A percentile compares a stretch with the other conserved stretches of the same genome.
Conservation (phyloP, 2,888 invertebrate genomes). For the Nomada hirtipes region DNA sequence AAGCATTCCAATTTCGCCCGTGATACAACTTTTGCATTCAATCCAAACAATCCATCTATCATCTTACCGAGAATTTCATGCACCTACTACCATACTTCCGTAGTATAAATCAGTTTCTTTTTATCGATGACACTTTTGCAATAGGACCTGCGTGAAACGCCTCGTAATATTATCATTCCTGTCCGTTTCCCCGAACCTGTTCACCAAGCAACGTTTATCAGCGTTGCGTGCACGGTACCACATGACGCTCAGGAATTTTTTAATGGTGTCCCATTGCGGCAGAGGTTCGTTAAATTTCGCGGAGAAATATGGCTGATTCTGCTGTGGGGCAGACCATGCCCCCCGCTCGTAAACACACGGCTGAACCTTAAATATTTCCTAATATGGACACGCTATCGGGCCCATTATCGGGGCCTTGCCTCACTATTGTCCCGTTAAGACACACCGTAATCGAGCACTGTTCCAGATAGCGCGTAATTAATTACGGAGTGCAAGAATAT, state of each 20-base stretch:
- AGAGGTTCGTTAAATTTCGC: constrained; percentile 72
- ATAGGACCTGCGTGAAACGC: constrained; percentile 39
- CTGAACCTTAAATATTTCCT: constrained; percentile 57
- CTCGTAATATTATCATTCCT: constrained; percentile 55
- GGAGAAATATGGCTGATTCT: constrained; percentile 65
- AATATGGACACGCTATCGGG: constrained; percentile 54
- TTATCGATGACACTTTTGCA: constrained; percentile 27
- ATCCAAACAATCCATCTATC: too few relatives aligned
- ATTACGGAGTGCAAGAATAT: constrained; percentile 41
- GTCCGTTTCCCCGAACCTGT: constrained; percentile 22
- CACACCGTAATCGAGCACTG: constrained; percentile 39
- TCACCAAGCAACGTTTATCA: constrained; percentile 63
- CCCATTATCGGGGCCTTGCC: constrained; percentile 39
- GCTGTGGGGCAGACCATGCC: constrained; percentile 10
- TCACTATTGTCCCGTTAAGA: constrained; percentile 52
- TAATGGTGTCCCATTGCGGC: constrained; percentile 76
- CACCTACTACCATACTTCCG: too few relatives aligned
- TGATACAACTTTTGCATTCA: too few relatives aligned
- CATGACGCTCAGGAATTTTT: constrained; percentile 77
- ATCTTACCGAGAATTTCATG: too few relatives aligned
- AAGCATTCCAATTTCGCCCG: too few relatives aligned
- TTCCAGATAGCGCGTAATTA: constrained; percentile 54
- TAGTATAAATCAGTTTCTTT: constrained; percentile 9
- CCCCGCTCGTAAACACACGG: constrained; percentile 53
- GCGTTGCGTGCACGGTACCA: constrained; percentile 73